A percentile compares a stretch with the other conserved stretches of the same genome.
phyloP scores from a whole-genome alignment of 2,888 invertebrate species.

The Platycheirus rosarum region DNA sequence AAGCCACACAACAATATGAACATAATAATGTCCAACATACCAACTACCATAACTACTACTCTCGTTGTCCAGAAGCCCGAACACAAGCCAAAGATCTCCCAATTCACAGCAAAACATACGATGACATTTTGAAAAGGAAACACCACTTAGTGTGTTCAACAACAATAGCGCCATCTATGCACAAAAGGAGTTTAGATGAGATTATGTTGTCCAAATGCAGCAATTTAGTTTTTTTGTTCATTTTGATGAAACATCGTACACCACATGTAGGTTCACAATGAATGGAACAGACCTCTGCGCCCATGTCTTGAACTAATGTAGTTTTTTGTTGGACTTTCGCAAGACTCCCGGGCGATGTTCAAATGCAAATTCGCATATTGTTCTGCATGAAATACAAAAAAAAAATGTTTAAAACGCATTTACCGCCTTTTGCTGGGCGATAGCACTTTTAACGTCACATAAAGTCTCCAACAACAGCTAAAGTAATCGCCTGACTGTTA shows the following conservation, averaged over 20 bases:
- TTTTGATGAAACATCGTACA: not conserved
- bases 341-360: not conserved
- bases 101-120: not conserved
- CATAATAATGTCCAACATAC: not conserved
- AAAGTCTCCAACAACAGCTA: conserved; percentile 38
- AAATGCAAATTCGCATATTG: conserved; percentile 36
- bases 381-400: conserved; percentile 16
- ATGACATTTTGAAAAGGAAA: conserved; percentile 6
- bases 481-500: conserved; percentile 52
- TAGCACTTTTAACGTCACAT: conserved; percentile 42
- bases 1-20: not conserved
- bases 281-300: not conserved
- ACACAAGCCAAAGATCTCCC: not conserved
- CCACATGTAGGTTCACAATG: not conserved
- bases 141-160: not conserved
- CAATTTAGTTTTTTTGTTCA: not conserved
- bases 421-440: conserved; percentile 52
- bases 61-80: conserved; percentile 1
- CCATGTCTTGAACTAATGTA: not conserved
- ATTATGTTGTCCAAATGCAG: conserved; percentile 10
- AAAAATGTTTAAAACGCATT: conserved; percentile 30
- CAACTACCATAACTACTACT: conserved; percentile 2
- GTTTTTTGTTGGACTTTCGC: not conserved
- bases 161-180: conserved; percentile 21
- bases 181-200: not conserved